phyloP scores from a whole-genome alignment of 1,140 invertebrate genomes.

The Whitmania pigra region DNA sequence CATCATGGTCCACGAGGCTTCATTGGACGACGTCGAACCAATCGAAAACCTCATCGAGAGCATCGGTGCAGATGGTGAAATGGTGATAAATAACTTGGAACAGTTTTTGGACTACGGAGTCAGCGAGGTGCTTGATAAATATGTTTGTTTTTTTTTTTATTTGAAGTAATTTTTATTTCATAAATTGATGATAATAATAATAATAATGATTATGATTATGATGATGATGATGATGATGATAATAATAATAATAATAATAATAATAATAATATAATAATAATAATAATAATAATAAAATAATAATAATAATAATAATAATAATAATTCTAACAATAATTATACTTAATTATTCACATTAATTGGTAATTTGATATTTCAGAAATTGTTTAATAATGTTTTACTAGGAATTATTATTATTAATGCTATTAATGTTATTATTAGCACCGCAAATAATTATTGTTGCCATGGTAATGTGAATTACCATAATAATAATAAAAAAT shows the following conservation, averaged over 20 bases:
- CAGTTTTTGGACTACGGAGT: slow-evolving; percentile 19
- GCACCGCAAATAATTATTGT: not conserved
- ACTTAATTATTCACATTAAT: no score
- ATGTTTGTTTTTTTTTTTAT: not conserved
- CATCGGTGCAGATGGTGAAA: slow-evolving; percentile 26
- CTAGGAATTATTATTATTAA: no score
- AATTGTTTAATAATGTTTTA: no score
- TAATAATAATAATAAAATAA: not conserved
- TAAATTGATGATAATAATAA: not conserved
- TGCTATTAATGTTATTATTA: no score
- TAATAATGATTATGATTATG: not conserved
- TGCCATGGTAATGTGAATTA: not conserved
- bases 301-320: no score
- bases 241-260: not conserved
- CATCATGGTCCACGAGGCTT: slow-evolving; percentile 4
- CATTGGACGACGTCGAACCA: slow-evolving; percentile 26
- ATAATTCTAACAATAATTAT: no score
- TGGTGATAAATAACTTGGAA: slow-evolving; percentile 31
- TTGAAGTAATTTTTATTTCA: not conserved
- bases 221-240: no score
- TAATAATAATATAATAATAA: slow-evolving; percentile 6
- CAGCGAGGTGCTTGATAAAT: slow-evolving; percentile 8
- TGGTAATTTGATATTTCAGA: no score
- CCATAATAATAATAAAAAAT: no score
- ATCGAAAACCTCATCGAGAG: slow-evolving; percentile 29